Conservation (phyloP, 2,888 invertebrate species). For the Scaptomyza parva region DNA sequence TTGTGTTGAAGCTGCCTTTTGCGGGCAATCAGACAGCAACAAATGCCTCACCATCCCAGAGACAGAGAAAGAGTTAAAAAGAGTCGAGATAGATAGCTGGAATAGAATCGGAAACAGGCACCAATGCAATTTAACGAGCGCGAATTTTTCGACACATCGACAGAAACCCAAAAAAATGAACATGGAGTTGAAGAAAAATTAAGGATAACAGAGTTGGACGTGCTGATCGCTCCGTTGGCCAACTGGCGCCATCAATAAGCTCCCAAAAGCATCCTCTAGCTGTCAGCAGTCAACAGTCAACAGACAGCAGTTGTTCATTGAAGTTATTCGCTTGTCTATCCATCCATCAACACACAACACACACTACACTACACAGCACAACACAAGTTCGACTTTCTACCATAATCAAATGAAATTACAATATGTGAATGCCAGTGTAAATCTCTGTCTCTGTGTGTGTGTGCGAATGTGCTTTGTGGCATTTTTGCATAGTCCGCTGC, state of each 20-base stretch:
- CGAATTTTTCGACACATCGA: constrained; percentile 39
- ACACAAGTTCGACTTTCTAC: constrained; percentile 39
- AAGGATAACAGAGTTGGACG: constrained; percentile 32
- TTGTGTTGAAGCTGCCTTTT: constrained; percentile 57
- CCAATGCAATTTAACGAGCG: constrained; percentile 62
- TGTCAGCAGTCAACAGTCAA: constrained; percentile 5
- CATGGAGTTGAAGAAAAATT: constrained; percentile 15
- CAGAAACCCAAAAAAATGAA: constrained; percentile 15
- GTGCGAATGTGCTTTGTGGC: constrained; percentile 43
- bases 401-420: constrained; percentile 79
- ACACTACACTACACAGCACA: no score
- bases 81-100: not conserved
- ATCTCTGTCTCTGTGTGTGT: constrained; percentile 5
- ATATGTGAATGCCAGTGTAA: constrained; percentile 49
- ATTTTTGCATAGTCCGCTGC: constrained; percentile 55
- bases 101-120: constrained; percentile 20
- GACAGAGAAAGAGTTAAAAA: constrained; percentile 19
- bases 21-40: constrained; percentile 80
- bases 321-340: constrained; percentile 34
- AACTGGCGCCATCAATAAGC: constrained; percentile 38
- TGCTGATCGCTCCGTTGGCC: constrained; percentile 47
- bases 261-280: constrained; percentile 28
- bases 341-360: constrained; percentile 45
- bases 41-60: constrained; percentile 56
- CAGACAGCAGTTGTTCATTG: constrained; percentile 30